Conservation (phyloP, 92 coral and sea anemone species). For the Porites lobata region DNA sequence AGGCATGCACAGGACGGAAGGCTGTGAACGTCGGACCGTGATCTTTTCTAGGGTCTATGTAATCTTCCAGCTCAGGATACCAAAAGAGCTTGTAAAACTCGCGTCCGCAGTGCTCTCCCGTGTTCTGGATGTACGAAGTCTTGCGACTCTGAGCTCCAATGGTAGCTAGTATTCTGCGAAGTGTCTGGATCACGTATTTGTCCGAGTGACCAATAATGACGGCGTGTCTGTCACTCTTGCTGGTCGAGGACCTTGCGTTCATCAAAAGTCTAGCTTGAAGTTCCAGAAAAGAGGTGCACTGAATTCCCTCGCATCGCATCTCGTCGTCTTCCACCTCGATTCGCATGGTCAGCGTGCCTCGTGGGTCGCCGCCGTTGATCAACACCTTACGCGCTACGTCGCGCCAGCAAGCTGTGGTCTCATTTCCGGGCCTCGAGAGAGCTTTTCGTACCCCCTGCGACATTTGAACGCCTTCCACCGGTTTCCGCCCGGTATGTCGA, state of each 20-base stretch:
- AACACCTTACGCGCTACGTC: constrained; percentile 10
- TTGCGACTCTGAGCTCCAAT: constrained; percentile 16
- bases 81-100: background rate
- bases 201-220: background rate
- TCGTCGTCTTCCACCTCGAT: constrained; percentile 2
- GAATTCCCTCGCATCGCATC: constrained; percentile 15
- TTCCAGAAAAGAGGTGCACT: background rate
- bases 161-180: background rate
- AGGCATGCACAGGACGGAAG: background rate
- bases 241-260: background rate
- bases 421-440: background rate
- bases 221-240: background rate
- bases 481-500: constrained; percentile 4
- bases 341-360: background rate
- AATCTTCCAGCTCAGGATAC: background rate
- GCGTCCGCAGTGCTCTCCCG: background rate
- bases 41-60: background rate
- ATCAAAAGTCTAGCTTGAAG: constrained; percentile 4
- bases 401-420: constrained; percentile 19
- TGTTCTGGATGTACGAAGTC: background rate
- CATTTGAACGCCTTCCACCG: background rate
- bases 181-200: background rate
- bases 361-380: background rate
- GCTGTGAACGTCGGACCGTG: background rate
- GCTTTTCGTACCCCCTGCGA: background rate